Evolutionary conservation across 2,888 invertebrate species (phyloP).

Genomic region (Escarpia spicata): DNA sequence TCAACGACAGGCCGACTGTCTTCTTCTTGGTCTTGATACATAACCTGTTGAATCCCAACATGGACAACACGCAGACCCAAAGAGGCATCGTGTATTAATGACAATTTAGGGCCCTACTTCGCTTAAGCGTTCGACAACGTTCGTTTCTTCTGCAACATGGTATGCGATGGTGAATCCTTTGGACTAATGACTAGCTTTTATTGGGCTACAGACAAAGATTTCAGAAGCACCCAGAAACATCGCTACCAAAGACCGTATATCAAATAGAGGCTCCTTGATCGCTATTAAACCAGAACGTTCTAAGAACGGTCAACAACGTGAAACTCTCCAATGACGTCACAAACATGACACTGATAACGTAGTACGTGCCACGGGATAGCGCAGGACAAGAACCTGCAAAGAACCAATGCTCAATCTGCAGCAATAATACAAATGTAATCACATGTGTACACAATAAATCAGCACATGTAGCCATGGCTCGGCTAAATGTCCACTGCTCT

Average conservation of each 20-base stretch:
- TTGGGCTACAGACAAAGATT: background rate
- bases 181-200: background rate
- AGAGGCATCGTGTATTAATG: too few relatives aligned
- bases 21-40: too few relatives aligned
- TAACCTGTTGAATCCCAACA: too few relatives aligned
- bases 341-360: background rate
- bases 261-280: too few relatives aligned
- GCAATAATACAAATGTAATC: background rate
- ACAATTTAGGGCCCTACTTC: too few relatives aligned
- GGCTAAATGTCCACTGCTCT: background rate
- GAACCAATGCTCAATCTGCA: background rate
- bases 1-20: too few relatives aligned
- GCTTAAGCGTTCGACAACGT: too few relatives aligned
- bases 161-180: background rate
- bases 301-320: background rate
- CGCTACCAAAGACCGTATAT: background rate
- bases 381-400: background rate
- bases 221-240: background rate
- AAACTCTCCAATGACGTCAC: background rate
- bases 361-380: background rate
- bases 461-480: background rate
- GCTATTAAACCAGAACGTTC: too few relatives aligned
- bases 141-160: background rate
- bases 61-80: too few relatives aligned
- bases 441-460: background rate